Percentiles rank a stretch among this genome's conserved stretches.
Evolutionary conservation across 2,888 invertebrate species (phyloP).

Genomic region (Ernsta delagoae): DNA sequence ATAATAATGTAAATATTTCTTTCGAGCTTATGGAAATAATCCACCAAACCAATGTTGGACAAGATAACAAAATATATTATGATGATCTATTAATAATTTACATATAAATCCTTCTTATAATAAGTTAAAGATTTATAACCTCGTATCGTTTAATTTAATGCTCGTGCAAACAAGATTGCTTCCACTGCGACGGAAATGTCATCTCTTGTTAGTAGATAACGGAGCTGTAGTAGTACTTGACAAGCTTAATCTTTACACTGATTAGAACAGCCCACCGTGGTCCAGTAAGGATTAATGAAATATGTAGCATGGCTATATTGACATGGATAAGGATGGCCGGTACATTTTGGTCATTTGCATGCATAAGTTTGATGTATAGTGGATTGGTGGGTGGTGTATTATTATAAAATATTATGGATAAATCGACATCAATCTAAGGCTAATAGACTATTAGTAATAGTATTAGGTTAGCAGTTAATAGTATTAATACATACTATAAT

Average conservation of each 20-base stretch:
- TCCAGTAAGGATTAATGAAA: neutral
- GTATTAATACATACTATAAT: too few species aligned
- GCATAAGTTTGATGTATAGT: neutral
- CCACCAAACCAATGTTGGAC: too few species aligned
- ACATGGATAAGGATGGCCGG: neutral
- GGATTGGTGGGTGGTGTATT: too few species aligned
- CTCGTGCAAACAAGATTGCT: slow-evolving; percentile 43
- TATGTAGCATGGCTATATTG: neutral
- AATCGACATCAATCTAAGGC: too few species aligned
- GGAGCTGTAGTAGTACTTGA: slow-evolving; percentile 39
- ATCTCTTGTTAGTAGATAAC: slow-evolving; percentile 46
- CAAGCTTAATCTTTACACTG: slow-evolving; percentile 39
- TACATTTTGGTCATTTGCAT: neutral
- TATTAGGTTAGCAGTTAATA: too few species aligned
- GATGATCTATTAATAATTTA: too few species aligned
- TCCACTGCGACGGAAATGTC: slow-evolving; percentile 51
- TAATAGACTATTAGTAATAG: too few species aligned
- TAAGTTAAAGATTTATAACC: slow-evolving; percentile 16
- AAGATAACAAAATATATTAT: too few species aligned
- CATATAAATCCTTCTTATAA: too few species aligned
- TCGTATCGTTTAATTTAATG: slow-evolving; percentile 21
- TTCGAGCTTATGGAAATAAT: too few species aligned
- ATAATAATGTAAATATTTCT: too few species aligned
- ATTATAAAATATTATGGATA: too few species aligned
- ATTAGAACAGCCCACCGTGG: neutral